These are phyloP conservation scores for Muscina levida DNA, from an alignment of 2,888 invertebrate species.

Conservation along the genomic window DNA sequence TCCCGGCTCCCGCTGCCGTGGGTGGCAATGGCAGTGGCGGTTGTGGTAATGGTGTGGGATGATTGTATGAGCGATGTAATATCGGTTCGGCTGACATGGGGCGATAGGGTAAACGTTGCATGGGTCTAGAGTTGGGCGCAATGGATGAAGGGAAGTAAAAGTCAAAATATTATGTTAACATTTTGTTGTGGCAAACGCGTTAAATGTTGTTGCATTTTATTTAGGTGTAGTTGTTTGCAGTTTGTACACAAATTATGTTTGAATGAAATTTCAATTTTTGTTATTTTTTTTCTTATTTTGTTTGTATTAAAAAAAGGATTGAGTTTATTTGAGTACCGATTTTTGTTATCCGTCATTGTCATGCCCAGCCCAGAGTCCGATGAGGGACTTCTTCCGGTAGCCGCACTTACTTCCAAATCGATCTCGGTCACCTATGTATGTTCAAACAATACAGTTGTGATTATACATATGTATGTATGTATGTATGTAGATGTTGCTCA, in stretches of 20 bases:
- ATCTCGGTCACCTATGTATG: conserved; percentile 78
- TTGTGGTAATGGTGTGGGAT: conserved; percentile 65
- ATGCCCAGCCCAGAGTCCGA: conserved; percentile 97
- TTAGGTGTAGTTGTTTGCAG: too few relatives aligned
- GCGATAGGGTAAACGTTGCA: conserved; percentile 79
- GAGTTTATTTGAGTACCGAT: conserved; percentile 81
- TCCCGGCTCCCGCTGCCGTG: conserved; percentile 54
- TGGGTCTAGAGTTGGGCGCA: conserved; percentile 73
- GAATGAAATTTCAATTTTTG: conserved; percentile 3
- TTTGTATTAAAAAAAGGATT: conserved; percentile 30
- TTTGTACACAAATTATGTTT: conserved; percentile 13
- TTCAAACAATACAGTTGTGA: conserved; percentile 10
- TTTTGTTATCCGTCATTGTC: conserved; percentile 86
- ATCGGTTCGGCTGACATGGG: conserved; percentile 80
- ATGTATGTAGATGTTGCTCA: not conserved
- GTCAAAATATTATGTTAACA: conserved; percentile 24
- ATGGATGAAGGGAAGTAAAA: not conserved
- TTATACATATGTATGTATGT: too few relatives aligned
- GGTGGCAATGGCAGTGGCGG: conserved; percentile 39
- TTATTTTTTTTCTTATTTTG: conserved; percentile 60
- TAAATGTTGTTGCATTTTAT: too few relatives aligned
- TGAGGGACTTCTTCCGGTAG: conserved; percentile 90
- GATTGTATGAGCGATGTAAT: conserved; percentile 77
- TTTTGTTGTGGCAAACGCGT: not conserved
- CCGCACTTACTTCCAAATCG: conserved; percentile 80